Evolutionary conservation across 92 coral and sea anemone species (phyloP).

Genomic region (Epizoanthus fatuus): DNA sequence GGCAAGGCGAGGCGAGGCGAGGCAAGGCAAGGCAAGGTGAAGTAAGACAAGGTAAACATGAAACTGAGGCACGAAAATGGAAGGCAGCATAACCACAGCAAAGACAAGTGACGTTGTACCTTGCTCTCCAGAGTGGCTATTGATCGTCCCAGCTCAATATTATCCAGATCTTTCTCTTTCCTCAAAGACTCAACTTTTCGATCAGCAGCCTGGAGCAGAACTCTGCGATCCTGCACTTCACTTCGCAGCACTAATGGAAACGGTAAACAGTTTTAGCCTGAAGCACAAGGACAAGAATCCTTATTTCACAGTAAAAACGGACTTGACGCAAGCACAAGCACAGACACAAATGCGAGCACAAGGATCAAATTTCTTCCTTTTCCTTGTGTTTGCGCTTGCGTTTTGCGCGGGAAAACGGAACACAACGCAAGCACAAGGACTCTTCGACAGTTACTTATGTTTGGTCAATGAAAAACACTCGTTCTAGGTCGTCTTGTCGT

Average conservation of each 20-base stretch:
- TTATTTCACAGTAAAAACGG: too few relatives aligned
- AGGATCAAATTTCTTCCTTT: too few relatives aligned
- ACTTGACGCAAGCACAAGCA: too few relatives aligned
- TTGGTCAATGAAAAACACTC: too few relatives aligned
- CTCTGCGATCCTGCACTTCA: slow-evolving; percentile 91
- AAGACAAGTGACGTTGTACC: slow-evolving; percentile 45
- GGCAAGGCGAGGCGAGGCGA: too few relatives aligned
- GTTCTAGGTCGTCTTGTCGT: too few relatives aligned
- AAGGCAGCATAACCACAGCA: not conserved
- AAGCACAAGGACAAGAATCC: too few relatives aligned
- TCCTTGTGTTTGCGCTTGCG: too few relatives aligned
- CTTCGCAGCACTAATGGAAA: slow-evolving; percentile 81
- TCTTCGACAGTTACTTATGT: too few relatives aligned
- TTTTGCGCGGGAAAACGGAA: too few relatives aligned
- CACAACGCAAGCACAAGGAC: too few relatives aligned
- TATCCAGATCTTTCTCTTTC: slow-evolving; percentile 93
- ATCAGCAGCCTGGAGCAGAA: slow-evolving; percentile 92
- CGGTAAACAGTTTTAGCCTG: not conserved
- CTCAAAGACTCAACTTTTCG: slow-evolving; percentile 86
- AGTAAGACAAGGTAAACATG: not conserved
- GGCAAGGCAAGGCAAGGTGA: not conserved
- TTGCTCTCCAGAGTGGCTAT: slow-evolving; percentile 95
- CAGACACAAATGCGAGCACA: too few relatives aligned
- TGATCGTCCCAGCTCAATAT: slow-evolving; percentile 85
- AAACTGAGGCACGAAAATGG: not conserved